Evolutionary conservation across 1,140 invertebrate species (phyloP).

Genomic region (Cydia splendana): DNA sequence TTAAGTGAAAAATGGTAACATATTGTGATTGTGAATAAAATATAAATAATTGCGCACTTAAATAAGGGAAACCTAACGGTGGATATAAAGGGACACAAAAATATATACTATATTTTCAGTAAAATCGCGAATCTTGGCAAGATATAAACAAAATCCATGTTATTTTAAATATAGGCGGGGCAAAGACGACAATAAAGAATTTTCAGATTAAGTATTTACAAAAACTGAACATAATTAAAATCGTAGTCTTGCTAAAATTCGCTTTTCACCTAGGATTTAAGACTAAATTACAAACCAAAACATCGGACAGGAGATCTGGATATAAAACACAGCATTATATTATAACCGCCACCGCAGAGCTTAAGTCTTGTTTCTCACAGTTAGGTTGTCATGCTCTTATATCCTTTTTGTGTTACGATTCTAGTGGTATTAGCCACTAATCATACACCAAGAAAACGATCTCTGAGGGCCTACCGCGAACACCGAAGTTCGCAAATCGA

Average conservation of each 20-base stretch:
- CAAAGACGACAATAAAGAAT: neutral
- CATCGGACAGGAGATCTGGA: neutral
- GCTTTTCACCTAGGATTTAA: neutral
- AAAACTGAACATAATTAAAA: neutral
- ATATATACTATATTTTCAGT: neutral
- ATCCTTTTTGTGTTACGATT: neutral
- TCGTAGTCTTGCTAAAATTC: slow-evolving; percentile 28
- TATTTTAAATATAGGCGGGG: slow-evolving; percentile 16
- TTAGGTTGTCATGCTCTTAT: neutral
- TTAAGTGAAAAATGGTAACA: slow-evolving; percentile 32
- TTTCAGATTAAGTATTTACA: neutral
- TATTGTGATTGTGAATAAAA: slow-evolving; percentile 26
- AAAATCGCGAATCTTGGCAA: slow-evolving; percentile 23
- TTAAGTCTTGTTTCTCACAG: slow-evolving; percentile 10
- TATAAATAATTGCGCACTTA: slow-evolving; percentile 26
- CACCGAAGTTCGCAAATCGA: too few species aligned
- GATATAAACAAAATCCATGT: neutral
- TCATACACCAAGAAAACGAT: too few species aligned
- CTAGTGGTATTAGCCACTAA: too few species aligned
- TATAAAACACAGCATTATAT: neutral
- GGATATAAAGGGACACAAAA: neutral
- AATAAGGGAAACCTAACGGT: slow-evolving; percentile 13
- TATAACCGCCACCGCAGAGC: neutral
- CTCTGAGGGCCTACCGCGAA: too few species aligned
- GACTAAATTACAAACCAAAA: neutral